These are phyloP conservation scores for Arctia plantaginis DNA, from an alignment of 2,888 invertebrate species.

Conservation along the genomic window DNA sequence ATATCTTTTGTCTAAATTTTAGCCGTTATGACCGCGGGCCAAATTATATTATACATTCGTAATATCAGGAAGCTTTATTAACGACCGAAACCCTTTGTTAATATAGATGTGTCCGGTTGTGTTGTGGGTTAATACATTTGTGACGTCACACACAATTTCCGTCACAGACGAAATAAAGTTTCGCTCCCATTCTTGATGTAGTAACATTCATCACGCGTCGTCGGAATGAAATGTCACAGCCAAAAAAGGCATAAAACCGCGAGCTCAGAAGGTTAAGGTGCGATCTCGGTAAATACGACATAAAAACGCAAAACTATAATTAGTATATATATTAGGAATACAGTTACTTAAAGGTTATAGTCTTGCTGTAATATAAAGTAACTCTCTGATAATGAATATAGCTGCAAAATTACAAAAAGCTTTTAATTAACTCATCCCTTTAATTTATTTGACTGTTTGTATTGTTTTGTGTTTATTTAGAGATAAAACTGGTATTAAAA, in stretches of 20 bases:
- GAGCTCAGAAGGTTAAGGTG: slow-evolving; percentile 35
- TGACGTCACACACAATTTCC: slow-evolving; percentile 15
- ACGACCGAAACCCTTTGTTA: slow-evolving; percentile 37
- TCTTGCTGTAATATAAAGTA: neutral
- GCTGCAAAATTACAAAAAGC: neutral
- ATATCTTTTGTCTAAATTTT: slow-evolving; percentile 53
- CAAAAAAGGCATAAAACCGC: slow-evolving; percentile 32
- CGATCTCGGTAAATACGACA: slow-evolving; percentile 17
- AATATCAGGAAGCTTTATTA: slow-evolving; percentile 50
- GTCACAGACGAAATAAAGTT: slow-evolving; percentile 23
- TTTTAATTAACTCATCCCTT: neutral
- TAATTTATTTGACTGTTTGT: neutral
- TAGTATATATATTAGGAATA: neutral
- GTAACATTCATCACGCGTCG: slow-evolving; percentile 33
- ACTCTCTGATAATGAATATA: neutral
- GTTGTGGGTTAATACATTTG: slow-evolving; percentile 13
- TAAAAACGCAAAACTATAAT: neutral
- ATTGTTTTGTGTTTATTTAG: neutral
- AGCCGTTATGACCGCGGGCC: slow-evolving; percentile 45
- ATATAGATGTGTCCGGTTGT: slow-evolving; percentile 17
- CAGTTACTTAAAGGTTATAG: neutral
- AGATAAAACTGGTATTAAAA: no score
- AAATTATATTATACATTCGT: slow-evolving; percentile 47
- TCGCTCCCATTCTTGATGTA: slow-evolving; percentile 23
- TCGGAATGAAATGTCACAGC: slow-evolving; percentile 25